Evolutionary conservation across 2,113 vertebrate genomes (phyloP).

Genomic region (Butorides virescens): DNA sequence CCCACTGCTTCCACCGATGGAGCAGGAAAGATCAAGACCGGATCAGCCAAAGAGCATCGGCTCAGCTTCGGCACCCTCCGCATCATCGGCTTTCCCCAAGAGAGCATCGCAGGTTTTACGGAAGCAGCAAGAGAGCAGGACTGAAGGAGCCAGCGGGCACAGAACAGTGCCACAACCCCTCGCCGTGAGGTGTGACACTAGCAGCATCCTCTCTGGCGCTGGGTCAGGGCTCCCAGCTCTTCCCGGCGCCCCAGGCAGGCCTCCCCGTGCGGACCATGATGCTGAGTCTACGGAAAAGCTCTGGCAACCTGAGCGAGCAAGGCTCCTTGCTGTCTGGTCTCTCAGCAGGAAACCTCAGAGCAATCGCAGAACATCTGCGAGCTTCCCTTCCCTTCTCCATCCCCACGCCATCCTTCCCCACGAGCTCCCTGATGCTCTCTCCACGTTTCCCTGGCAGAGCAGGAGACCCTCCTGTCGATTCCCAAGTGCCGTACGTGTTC

Average conservation of each 20-base stretch:
- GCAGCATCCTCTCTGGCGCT: neutral
- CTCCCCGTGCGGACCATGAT: neutral
- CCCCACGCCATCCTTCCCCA: neutral
- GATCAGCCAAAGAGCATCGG: neutral
- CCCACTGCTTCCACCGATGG: neutral
- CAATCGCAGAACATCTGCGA: neutral
- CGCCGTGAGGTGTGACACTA: fast-evolving
- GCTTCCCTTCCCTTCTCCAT: neutral
- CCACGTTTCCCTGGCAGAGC: neutral
- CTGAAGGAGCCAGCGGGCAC: neutral
- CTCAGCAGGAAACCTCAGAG: neutral
- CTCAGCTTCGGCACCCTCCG: neutral
- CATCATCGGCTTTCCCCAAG: neutral
- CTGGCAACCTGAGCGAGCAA: neutral
- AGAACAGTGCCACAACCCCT: neutral
- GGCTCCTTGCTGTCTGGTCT: neutral
- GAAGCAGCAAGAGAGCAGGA: neutral
- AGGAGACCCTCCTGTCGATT: neutral
- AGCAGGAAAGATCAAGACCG: neutral
- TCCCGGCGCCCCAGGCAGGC: neutral
- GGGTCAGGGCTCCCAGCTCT: neutral
- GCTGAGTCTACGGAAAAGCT: neutral
- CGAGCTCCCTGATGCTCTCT: neutral
- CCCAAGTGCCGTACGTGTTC: fast-evolving
- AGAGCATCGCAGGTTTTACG: fast-evolving